A percentile compares a stretch with the other conserved stretches of the same genome.
These are phyloP conservation scores for Archips xylosteana DNA, from an alignment of 2,888 invertebrate species.

Conservation along the genomic window DNA sequence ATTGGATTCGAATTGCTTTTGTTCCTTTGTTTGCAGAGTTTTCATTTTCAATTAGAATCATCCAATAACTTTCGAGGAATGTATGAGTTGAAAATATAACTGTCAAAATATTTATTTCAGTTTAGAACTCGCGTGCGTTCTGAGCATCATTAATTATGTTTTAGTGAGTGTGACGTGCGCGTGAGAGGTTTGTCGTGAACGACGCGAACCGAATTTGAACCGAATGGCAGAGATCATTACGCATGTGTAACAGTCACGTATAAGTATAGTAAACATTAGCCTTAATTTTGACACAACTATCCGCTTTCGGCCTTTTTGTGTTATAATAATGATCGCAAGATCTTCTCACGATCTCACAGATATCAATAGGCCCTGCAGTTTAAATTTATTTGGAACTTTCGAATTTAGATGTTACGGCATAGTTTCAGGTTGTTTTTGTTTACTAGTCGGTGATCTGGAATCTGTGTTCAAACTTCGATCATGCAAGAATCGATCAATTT, in stretches of 20 bases:
- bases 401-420: slow-evolving; percentile 5
- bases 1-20: slow-evolving; percentile 14
- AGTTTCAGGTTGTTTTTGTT: neutral
- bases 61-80: slow-evolving; percentile 30
- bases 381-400: slow-evolving; percentile 27
- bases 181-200: slow-evolving; percentile 36
- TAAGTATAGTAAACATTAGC: slow-evolving; percentile 50
- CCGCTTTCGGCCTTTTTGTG: slow-evolving; percentile 37
- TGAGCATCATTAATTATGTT: slow-evolving; percentile 35
- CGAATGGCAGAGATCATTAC: slow-evolving; percentile 50
- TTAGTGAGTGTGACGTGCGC: slow-evolving; percentile 20
- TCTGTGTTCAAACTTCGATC: too few species aligned
- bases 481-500: too few species aligned
- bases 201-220: slow-evolving; percentile 42
- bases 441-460: too few species aligned
- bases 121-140: slow-evolving; percentile 28
- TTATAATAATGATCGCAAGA: slow-evolving; percentile 30
- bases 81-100: neutral
- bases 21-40: slow-evolving; percentile 9
- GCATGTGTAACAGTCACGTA: slow-evolving; percentile 49
- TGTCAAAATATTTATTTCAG: slow-evolving; percentile 31
- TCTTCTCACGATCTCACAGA: slow-evolving; percentile 36
- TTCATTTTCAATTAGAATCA: neutral
- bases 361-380: slow-evolving; percentile 30
- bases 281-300: slow-evolving; percentile 49